These are phyloP conservation scores for Hepsetus odoe DNA, from an alignment of 2,113 vertebrate genomes.

Conservation along the genomic window DNA sequence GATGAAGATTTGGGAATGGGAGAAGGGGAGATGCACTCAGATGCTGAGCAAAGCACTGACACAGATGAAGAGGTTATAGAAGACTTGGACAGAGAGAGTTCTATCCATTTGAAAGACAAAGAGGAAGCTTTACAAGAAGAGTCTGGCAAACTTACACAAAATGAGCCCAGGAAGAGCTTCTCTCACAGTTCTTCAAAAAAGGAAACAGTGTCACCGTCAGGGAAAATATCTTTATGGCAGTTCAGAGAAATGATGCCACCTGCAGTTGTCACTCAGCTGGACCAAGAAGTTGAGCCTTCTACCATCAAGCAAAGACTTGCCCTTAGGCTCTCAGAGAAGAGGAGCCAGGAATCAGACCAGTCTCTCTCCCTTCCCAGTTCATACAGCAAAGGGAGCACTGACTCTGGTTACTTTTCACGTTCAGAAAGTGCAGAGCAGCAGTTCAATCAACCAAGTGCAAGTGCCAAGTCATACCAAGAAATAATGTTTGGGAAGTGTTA, in stretches of 20 bases:
- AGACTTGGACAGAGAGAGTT: slow-evolving; percentile 80
- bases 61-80: slow-evolving; percentile 91
- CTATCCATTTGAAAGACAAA: slow-evolving; percentile 60
- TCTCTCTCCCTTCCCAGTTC: slow-evolving; percentile 95
- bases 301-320: slow-evolving; percentile 95
- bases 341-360: slow-evolving; percentile 92
- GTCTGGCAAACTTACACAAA: slow-evolving; percentile 61
- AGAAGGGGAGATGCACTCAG: slow-evolving; percentile 93
- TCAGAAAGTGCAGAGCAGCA: slow-evolving; percentile 98
- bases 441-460: slow-evolving; percentile 89
- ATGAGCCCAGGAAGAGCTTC: slow-evolving; percentile 87
- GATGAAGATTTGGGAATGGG: slow-evolving; percentile 88
- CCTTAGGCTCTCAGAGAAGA: slow-evolving; percentile 92
- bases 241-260: slow-evolving; percentile 80
- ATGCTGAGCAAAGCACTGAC: slow-evolving; percentile 95
- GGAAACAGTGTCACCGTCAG: slow-evolving; percentile 76
- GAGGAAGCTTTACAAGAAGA: slow-evolving; percentile 64
- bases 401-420: slow-evolving; percentile 97
- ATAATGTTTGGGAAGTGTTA: slow-evolving; percentile 98
- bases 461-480: slow-evolving; percentile 96
- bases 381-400: slow-evolving; percentile 98
- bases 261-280: slow-evolving; percentile 76
- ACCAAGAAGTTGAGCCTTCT: slow-evolving; percentile 86
- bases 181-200: slow-evolving; percentile 90
- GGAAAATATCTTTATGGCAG: slow-evolving; percentile 81